Evolutionary conservation across 1,140 invertebrate genomes (phyloP).

Genomic region (Lineus longissimus): DNA sequence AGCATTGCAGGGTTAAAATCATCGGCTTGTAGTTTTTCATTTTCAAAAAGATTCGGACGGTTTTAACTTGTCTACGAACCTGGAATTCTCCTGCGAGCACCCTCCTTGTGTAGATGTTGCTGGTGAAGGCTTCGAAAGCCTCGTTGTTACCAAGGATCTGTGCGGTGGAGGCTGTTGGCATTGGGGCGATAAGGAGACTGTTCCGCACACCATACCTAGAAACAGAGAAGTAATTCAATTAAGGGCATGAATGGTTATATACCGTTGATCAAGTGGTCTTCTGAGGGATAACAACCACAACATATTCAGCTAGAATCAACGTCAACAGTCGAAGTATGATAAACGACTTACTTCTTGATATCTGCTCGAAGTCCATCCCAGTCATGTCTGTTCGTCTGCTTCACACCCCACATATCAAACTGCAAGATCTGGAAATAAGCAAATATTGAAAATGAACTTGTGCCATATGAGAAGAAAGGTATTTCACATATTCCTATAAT

Average conservation of each 20-base stretch:
- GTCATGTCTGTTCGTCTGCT: constrained; percentile 76
- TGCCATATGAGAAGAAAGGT: too few species aligned
- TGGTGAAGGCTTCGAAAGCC: constrained; percentile 96
- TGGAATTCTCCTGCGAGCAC: constrained; percentile 88
- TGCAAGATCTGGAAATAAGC: constrained; percentile 72
- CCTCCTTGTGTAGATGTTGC: constrained; percentile 91
- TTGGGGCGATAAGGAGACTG: constrained; percentile 90
- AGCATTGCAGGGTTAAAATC: too few species aligned
- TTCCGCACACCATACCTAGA: constrained; percentile 81
- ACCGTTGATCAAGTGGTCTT: too few species aligned
- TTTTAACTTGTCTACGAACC: constrained; percentile 48
- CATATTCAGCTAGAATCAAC: not conserved
- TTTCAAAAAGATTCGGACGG: too few species aligned
- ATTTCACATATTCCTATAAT: too few species aligned
- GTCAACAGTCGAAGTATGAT: too few species aligned
- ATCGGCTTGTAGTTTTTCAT: too few species aligned
- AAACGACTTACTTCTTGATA: constrained; percentile 72
- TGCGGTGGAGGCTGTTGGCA: constrained; percentile 98
- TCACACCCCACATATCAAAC: constrained; percentile 96
- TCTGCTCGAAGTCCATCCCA: constrained; percentile 81
- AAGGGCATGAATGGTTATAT: not conserved
- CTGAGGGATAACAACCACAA: too few species aligned
- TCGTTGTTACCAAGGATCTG: constrained; percentile 99
- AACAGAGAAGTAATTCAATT: constrained; percentile 11
- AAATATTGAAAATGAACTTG: too few species aligned